phyloP scores from a whole-genome alignment of 37 sponge, comb jelly and placozoan species.

The Spongia lamella region DNA sequence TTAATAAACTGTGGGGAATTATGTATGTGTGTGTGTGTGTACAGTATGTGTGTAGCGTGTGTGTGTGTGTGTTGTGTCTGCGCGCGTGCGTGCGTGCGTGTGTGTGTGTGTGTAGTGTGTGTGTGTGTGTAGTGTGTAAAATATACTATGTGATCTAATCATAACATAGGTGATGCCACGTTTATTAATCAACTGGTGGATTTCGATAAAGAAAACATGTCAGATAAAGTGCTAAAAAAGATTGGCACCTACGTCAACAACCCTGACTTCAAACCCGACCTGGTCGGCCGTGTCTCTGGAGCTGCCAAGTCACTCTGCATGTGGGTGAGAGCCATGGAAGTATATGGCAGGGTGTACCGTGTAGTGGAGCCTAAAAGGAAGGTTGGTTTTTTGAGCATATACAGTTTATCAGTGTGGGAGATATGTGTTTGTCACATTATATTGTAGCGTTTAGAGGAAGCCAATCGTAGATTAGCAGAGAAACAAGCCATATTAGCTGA shows the following conservation, averaged over 20 bases:
- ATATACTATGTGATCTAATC: too few species aligned
- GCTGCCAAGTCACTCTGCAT: constrained; percentile 95
- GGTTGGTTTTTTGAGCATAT: background rate
- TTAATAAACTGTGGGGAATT: too few species aligned
- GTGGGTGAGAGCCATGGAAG: constrained; percentile 99
- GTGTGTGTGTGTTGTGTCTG: too few species aligned
- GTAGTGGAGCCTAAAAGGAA: constrained; percentile 97
- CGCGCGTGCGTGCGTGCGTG: too few species aligned
- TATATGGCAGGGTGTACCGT: constrained; percentile 90
- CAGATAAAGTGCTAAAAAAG: constrained; percentile 92
- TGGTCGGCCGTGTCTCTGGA: constrained; percentile 87
- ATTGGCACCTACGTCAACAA: constrained; percentile 76
- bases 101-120: too few species aligned
- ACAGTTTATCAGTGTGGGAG: background rate
- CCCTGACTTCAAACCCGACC: constrained; percentile 89
- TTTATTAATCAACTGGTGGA: constrained; percentile 94
- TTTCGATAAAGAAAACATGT: constrained; percentile 96
- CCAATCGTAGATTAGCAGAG: constrained; percentile 85
- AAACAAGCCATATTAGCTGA: constrained; percentile 85
- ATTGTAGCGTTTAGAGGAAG: constrained; percentile 72
- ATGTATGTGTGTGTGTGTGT: too few species aligned
- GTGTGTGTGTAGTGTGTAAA: too few species aligned
- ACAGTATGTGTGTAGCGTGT: too few species aligned
- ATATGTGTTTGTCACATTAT: background rate
- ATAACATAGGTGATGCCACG: constrained; percentile 77